Percentiles rank a stretch among this genome's conserved stretches.
phyloP scores from a whole-genome alignment of 2,888 invertebrate genomes.

The Hirtodrosophila duncani region DNA sequence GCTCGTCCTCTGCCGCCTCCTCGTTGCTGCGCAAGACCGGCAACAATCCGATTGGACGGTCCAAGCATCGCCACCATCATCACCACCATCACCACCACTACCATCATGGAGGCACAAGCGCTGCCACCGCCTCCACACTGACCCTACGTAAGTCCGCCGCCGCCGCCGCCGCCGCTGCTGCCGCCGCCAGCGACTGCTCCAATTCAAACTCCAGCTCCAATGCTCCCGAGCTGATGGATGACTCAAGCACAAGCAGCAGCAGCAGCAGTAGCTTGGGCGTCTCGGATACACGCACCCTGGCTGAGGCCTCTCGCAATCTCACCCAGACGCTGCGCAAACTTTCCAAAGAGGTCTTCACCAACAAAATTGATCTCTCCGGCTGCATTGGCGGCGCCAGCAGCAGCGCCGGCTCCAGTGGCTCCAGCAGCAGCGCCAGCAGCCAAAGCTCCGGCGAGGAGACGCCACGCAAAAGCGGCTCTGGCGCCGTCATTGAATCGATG shows the following conservation, averaged over 20 bases:
- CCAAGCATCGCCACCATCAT: slow-evolving; percentile 75
- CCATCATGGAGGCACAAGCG: slow-evolving; percentile 56
- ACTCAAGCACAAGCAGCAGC: slow-evolving; percentile 69
- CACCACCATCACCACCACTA: slow-evolving; percentile 76
- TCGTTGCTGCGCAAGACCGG: slow-evolving; percentile 74
- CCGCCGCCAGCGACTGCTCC: too few species aligned
- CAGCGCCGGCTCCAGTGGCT: slow-evolving; percentile 6
- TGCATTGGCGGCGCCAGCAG: slow-evolving; percentile 24
- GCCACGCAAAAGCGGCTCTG: slow-evolving; percentile 80
- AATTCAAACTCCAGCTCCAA: too few species aligned
- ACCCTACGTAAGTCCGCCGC: slow-evolving; percentile 2
- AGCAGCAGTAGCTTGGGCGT: too few species aligned
- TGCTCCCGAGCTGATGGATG: slow-evolving; percentile 64
- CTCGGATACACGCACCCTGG: slow-evolving; percentile 85
- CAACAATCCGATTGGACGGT: slow-evolving; percentile 75
- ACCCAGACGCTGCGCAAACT: slow-evolving; percentile 94
- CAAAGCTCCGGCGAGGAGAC: slow-evolving; percentile 78
- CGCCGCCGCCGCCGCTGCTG: slow-evolving; percentile 10
- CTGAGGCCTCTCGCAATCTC: slow-evolving; percentile 93
- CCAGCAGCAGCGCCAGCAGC: neutral
- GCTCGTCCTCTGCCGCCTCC: neutral
- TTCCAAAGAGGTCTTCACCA: slow-evolving; percentile 92
- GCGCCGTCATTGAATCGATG: slow-evolving; percentile 94
- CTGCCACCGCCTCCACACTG: slow-evolving; percentile 19
- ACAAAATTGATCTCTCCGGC: slow-evolving; percentile 79